Conservation (phyloP, 2,888 invertebrate genomes). For the Drosophila neutralis region DNA sequence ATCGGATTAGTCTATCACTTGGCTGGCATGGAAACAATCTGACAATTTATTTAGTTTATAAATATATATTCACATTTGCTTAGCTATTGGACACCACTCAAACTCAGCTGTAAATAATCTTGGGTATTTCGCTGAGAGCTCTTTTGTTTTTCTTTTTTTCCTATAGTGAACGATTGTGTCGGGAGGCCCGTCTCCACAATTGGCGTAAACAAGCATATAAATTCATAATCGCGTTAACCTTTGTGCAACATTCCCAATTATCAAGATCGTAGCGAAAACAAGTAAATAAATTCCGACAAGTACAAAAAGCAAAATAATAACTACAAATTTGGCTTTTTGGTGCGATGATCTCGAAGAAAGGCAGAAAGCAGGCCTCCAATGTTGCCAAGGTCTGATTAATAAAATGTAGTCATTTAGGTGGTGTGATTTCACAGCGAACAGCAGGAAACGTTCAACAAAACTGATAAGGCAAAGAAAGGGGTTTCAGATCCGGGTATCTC, state of each 20-base stretch:
- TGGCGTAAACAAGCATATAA: constrained; percentile 74
- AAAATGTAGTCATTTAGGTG: constrained; percentile 23
- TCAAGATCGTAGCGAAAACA: constrained; percentile 62
- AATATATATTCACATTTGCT: not conserved
- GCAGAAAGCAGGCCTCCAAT: constrained; percentile 24
- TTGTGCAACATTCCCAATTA: constrained; percentile 49
- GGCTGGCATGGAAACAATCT: not conserved
- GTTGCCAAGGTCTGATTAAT: constrained; percentile 75
- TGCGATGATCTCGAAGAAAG: constrained; percentile 32
- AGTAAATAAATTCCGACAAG: constrained; percentile 53
- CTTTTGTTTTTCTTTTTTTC: not conserved
- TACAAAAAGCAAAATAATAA: constrained; percentile 17
- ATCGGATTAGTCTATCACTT: not conserved
- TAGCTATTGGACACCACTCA: not conserved
- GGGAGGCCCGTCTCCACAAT: constrained; percentile 62
- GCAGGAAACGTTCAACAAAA: not conserved
- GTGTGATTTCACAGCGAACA: constrained; percentile 35
- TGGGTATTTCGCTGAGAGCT: not conserved
- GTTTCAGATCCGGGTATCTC: constrained; percentile 22
- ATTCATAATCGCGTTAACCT: constrained; percentile 68
- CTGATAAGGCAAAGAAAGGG: constrained; percentile 32
- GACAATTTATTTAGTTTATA: not conserved
- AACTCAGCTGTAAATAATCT: not conserved
- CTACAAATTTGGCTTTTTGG: constrained; percentile 8
- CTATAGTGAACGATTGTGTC: constrained; percentile 7